phyloP scores from a whole-genome alignment of 2,113 vertebrate species.

The Heloderma charlesbogerti region DNA sequence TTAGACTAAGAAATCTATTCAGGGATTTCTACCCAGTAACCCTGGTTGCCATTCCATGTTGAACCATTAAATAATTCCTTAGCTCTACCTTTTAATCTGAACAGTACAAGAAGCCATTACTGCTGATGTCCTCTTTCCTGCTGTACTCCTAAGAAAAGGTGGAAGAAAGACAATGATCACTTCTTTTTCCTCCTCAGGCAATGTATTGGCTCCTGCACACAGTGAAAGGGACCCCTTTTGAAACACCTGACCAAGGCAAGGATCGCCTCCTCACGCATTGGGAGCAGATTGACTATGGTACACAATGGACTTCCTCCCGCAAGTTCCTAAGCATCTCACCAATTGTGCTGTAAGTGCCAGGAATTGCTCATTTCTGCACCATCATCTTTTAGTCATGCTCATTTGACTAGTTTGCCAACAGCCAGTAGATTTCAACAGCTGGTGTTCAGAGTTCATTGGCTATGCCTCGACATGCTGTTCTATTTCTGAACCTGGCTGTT shows the following conservation, averaged over 20 bases:
- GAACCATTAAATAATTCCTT: background rate
- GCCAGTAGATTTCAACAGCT: background rate
- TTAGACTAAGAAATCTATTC: background rate
- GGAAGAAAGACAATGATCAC: background rate
- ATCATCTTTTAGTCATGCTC: background rate
- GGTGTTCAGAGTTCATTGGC: background rate
- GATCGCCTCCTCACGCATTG: constrained; percentile 92
- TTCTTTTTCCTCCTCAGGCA: constrained; percentile 72
- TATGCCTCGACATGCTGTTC: too few species aligned
- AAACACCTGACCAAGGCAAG: constrained; percentile 94
- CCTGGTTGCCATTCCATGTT: background rate
- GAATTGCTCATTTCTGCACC: background rate
- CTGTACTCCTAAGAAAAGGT: background rate
- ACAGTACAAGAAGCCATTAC: background rate
- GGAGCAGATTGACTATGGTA: constrained; percentile 95
- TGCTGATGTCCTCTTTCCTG: background rate
- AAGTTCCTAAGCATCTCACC: constrained; percentile 95
- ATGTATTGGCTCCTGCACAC: constrained; percentile 95
- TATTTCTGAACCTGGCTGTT: background rate
- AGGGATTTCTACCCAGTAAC: background rate
- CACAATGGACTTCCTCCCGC: constrained; percentile 92
- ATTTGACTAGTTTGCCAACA: fast-evolving
- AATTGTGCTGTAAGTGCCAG: constrained; percentile 87
- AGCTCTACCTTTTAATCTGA: background rate
- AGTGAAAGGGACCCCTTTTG: constrained; percentile 94